Percentiles rank a stretch among this genome's conserved stretches.
These are phyloP conservation scores for Telenomus remus DNA, from an alignment of 1,140 invertebrate species.

Conservation along the genomic window DNA sequence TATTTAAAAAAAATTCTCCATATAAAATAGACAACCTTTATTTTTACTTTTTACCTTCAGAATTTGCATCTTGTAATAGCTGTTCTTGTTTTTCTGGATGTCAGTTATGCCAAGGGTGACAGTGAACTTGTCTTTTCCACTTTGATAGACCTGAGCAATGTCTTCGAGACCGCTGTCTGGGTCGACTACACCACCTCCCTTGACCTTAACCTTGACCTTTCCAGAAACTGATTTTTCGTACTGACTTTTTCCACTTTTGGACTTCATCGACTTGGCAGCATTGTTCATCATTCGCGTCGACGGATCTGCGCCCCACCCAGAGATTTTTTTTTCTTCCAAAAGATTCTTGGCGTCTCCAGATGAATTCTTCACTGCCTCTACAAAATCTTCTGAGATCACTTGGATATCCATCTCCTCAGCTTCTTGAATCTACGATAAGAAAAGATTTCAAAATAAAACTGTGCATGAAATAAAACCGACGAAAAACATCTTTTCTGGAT, in stretches of 20 bases:
- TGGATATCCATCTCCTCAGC: constrained; percentile 84
- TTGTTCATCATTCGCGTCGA: constrained; percentile 75
- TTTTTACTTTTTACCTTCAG: constrained; percentile 76
- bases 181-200: constrained; percentile 92
- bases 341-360: constrained; percentile 77
- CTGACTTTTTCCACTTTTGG: constrained; percentile 79
- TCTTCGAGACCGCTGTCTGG: constrained; percentile 90
- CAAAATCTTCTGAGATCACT: constrained; percentile 85
- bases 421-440: constrained; percentile 76
- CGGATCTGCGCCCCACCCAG: constrained; percentile 88
- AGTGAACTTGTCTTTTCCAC: constrained; percentile 81
- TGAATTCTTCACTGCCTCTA: constrained; percentile 81
- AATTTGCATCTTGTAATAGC: constrained; percentile 96
- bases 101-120: constrained; percentile 90
- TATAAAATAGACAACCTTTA: too few relatives aligned
- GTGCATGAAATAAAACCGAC: too few relatives aligned
- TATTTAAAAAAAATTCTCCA: too few relatives aligned
- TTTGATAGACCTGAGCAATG: constrained; percentile 86
- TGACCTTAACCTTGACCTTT: constrained; percentile 86
- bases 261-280: constrained; percentile 46
- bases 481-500: background rate
- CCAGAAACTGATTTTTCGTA: constrained; percentile 79
- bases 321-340: constrained; percentile 84
- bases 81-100: constrained; percentile 91
- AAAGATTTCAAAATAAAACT: too few relatives aligned